A percentile compares a stretch with the other conserved stretches of the same genome.
Conservation (phyloP, 2,113 vertebrate genomes). For the Plecturocebus donacophilus region DNA sequence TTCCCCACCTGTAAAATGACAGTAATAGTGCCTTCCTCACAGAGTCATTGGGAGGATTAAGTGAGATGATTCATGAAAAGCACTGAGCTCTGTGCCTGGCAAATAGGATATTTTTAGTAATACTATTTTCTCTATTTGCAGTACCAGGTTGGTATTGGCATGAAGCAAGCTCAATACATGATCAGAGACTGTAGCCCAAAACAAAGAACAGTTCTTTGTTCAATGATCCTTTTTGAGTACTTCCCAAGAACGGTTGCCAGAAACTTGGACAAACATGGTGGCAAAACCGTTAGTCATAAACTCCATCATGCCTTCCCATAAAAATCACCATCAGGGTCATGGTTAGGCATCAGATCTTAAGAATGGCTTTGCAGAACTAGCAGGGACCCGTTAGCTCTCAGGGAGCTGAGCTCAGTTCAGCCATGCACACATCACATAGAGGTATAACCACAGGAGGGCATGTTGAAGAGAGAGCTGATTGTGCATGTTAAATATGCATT, state of each 20-base stretch:
- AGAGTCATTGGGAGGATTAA: neutral
- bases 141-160: neutral
- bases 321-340: neutral
- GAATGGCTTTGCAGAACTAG: neutral
- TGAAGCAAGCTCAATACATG: neutral
- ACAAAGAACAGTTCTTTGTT: slow-evolving; percentile 3
- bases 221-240: neutral
- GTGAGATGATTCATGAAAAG: neutral
- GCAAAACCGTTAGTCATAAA: neutral
- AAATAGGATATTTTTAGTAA: slow-evolving; percentile 7
- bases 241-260: neutral
- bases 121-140: neutral
- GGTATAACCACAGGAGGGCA: neutral
- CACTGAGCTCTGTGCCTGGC: neutral
- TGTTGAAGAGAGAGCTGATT: neutral
- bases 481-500: neutral
- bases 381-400: neutral
- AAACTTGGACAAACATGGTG: neutral
- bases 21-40: neutral
- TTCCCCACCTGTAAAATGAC: neutral
- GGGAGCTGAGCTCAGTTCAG: neutral
- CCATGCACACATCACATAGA: fast-evolving
- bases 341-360: neutral
- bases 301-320: neutral
- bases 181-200: neutral